Evolutionary conservation across 2,888 invertebrate species (phyloP), one percentile per base, ranked within the genome.

Genomic region (Theretra japonica): DNA sequence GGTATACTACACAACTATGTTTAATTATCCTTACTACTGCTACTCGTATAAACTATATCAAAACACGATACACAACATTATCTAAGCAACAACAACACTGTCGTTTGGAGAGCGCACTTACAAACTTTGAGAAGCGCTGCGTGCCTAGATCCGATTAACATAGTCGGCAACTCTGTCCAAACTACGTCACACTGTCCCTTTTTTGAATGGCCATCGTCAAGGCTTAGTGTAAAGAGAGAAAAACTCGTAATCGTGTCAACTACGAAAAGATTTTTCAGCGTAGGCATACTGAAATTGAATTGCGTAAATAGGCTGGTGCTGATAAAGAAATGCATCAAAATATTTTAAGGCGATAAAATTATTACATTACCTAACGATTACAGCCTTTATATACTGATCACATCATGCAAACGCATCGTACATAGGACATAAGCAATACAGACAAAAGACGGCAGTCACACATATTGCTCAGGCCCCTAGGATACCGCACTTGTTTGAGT

Each of bases 201-300:
- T 65, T 65, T 65, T 23, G 62, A 65, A 65, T 48, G 48, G 65
- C n/a, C 48, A 48, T 48, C 65, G 48, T 65, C 41, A 65, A 4
- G 48, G 48, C 65, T 65, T 65, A 65, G 48, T 48, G 41, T 65
- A 65, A 62, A 62, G 65, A 48, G 65, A 65, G 65, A 65, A 65
- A 65, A 65, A 65, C 41, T 48, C 21, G 65, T 65, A 48, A 23
- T 65, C 33, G 62, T 33, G 33, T 41, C 33, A 62, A 62, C 48
- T 65, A 17, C 48, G 41, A 65, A 65, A 48, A 65, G 48, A 65
- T 41, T 65, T 65, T 65, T 33, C 4, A 41, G 19, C 65, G 21
- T n/a, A 33, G n/a, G n/a, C 41, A 60, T 33, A 62, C 33, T n/a
- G 65, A 48, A 23, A 41, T 6, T 21, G 17, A 62, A 19, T 59